Evolutionary conservation across 2,113 vertebrate species (phyloP).

Genomic region (Hippocampus abdominalis): DNA sequence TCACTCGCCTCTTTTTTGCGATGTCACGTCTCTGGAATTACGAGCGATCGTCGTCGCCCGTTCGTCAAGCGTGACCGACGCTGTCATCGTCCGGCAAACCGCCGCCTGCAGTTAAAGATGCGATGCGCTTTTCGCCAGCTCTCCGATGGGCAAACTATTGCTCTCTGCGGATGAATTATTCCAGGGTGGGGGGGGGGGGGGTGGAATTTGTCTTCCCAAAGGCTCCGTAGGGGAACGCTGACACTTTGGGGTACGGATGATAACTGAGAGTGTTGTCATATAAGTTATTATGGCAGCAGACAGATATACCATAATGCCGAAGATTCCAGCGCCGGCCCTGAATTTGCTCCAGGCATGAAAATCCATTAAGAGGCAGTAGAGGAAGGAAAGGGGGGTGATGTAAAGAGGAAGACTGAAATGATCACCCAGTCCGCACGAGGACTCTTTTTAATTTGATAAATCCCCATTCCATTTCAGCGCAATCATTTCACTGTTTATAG

Average conservation of each 20-base stretch:
- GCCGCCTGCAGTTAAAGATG: conserved; percentile 27
- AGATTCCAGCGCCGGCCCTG: conserved; percentile 34
- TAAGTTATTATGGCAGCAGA: conserved; percentile 56
- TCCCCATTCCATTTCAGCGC: conserved; percentile 31
- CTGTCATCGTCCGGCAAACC: conserved; percentile 36
- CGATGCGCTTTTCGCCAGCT: conserved; percentile 48
- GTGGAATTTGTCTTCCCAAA: conserved; percentile 47
- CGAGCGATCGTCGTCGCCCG: conserved; percentile 35
- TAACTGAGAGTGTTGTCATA: conserved; percentile 51
- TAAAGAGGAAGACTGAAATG: conserved; percentile 31
- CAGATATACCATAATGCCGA: conserved; percentile 45
- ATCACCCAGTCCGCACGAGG: conserved; percentile 19
- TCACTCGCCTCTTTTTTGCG: neutral
- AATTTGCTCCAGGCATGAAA: conserved; percentile 57
- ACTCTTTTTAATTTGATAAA: conserved; percentile 39
- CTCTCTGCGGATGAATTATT: conserved; percentile 54
- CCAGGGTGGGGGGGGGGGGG: conserved; percentile 33
- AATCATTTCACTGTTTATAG: conserved; percentile 37
- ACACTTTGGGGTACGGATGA: conserved; percentile 52
- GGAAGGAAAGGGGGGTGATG: conserved; percentile 34
- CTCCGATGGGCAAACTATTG: conserved; percentile 32
- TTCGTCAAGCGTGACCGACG: conserved; percentile 42
- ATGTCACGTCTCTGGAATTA: conserved; percentile 28
- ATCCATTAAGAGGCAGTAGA: conserved; percentile 53
- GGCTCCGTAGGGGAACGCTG: conserved; percentile 41